These are phyloP conservation scores for Chondrosia reniformis DNA, from an alignment of 37 sponge, comb jelly and placozoan genomes.

Conservation along the genomic window DNA sequence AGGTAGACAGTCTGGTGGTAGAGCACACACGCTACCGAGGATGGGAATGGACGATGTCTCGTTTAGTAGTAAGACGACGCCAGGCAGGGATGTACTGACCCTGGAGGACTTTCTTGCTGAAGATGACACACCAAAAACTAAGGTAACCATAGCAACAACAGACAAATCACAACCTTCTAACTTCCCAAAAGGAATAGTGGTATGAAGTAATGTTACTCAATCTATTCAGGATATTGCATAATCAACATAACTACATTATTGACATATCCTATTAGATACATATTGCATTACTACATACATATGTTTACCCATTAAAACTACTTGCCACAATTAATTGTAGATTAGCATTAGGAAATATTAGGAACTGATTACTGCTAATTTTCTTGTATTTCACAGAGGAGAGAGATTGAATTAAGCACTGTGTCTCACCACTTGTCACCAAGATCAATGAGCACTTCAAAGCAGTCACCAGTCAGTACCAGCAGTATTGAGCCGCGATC, in stretches of 20 bases:
- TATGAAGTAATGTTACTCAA: too few relatives aligned
- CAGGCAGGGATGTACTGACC: constrained; percentile 41
- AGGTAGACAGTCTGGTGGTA: background rate
- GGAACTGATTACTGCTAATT: background rate
- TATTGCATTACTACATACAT: too few relatives aligned
- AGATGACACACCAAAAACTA: constrained; percentile 62
- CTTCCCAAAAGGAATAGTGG: too few relatives aligned
- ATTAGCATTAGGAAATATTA: background rate
- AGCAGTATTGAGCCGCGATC: constrained; percentile 7
- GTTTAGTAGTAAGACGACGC: background rate
- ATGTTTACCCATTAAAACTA: background rate
- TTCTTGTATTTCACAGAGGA: too few relatives aligned
- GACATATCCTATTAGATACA: too few relatives aligned
- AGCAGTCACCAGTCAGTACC: background rate
- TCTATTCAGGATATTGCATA: too few relatives aligned
- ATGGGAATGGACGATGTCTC: background rate
- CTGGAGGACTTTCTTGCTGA: constrained; percentile 78
- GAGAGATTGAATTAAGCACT: background rate
- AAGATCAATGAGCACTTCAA: background rate
- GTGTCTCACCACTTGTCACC: background rate
- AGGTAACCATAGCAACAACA: background rate
- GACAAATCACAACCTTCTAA: too few relatives aligned
- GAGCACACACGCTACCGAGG: background rate
- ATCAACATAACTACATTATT: too few relatives aligned
- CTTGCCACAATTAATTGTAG: too few relatives aligned